These are phyloP conservation scores for Acanthurus leucopareius DNA, from an alignment of 2,797 vertebrate species.

Conservation along the genomic window DNA sequence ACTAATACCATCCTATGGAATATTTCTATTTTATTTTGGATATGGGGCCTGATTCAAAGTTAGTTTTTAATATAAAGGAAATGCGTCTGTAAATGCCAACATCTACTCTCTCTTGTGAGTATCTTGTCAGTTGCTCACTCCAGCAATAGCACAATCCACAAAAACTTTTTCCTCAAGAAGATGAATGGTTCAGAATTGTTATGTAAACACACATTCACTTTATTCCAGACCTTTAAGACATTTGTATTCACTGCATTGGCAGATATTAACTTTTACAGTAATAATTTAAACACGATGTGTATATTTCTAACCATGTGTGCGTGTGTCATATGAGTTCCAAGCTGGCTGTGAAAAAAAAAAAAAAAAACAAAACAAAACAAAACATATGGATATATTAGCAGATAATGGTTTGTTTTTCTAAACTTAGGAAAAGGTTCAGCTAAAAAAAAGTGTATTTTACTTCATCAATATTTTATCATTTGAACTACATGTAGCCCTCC, in stretches of 20 bases:
- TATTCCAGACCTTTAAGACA: not conserved
- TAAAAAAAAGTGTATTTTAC: too few species aligned
- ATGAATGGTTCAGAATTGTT: not conserved
- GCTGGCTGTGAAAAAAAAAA: not conserved
- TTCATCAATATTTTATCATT: too few species aligned
- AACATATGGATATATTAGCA: too few species aligned
- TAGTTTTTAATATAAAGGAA: not conserved
- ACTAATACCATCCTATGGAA: too few species aligned
- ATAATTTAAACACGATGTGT: conserved; percentile 4
- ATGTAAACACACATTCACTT: not conserved
- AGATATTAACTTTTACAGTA: not conserved
- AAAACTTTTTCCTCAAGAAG: not conserved
- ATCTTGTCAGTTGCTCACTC: not conserved
- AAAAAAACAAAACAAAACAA: too few species aligned
- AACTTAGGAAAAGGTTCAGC: too few species aligned
- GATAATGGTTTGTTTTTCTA: too few species aligned
- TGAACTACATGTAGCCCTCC: too few species aligned
- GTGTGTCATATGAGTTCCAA: conserved; percentile 4
- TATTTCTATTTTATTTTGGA: too few species aligned
- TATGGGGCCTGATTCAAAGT: not conserved
- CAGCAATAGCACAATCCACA: not conserved
- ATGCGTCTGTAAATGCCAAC: not conserved
- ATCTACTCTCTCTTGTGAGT: not conserved
- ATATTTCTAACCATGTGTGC: not conserved
- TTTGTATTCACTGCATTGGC: not conserved